Evolutionary conservation across 2,888 invertebrate species (phyloP).

Genomic region (Acleris laterana): DNA sequence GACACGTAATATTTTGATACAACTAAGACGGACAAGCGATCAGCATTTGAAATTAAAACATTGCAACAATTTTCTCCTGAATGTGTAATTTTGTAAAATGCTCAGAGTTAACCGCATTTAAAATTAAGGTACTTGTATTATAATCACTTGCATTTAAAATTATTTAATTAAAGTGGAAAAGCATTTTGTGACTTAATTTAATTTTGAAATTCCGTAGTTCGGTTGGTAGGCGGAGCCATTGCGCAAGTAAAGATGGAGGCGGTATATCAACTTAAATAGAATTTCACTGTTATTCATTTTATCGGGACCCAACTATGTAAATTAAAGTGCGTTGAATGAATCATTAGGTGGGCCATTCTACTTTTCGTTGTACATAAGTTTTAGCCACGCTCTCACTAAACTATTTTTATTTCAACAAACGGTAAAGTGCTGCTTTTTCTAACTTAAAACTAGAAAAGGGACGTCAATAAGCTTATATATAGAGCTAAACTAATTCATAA

Average conservation of each 20-base stretch:
- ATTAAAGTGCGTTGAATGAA: constrained; percentile 27
- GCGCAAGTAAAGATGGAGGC: constrained; percentile 17
- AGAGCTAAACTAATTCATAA: too few relatives aligned
- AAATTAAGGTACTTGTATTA: constrained; percentile 18
- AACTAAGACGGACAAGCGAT: too few relatives aligned
- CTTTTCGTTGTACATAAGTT: too few relatives aligned
- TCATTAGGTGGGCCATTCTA: too few relatives aligned
- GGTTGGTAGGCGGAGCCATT: background rate
- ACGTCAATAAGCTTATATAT: too few relatives aligned
- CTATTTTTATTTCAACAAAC: too few relatives aligned
- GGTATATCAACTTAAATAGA: constrained; percentile 23
- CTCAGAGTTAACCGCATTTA: constrained; percentile 24
- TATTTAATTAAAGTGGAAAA: constrained; percentile 17
- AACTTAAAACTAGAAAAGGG: too few relatives aligned
- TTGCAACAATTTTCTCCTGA: background rate
- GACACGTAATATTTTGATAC: too few relatives aligned
- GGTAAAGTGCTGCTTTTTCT: too few relatives aligned
- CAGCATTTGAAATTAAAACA: background rate
- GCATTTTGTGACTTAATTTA: constrained; percentile 12
- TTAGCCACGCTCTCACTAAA: too few relatives aligned
- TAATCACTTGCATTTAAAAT: constrained; percentile 21
- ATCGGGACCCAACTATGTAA: constrained; percentile 22
- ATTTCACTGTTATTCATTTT: constrained; percentile 18
- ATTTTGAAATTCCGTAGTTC: constrained; percentile 8
- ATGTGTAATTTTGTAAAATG: constrained; percentile 16